phyloP scores from a whole-genome alignment of 2,113 vertebrate genomes.

The Eulemur rufifrons region DNA sequence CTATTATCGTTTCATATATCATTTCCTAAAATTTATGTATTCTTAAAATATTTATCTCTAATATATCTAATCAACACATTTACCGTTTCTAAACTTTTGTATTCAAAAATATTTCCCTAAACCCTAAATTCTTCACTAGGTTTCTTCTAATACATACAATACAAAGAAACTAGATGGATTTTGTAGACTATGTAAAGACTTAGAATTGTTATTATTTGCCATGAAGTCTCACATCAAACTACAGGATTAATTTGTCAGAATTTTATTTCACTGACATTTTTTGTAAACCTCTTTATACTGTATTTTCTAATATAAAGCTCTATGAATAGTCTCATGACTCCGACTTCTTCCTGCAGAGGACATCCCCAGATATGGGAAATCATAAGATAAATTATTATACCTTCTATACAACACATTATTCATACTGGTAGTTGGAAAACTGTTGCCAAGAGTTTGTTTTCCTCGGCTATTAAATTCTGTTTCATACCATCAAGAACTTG shows the following conservation, averaged over 20 bases:
- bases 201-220: neutral
- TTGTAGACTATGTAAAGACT: neutral
- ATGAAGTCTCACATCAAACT: slow-evolving; percentile 12
- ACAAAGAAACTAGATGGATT: neutral
- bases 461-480: neutral
- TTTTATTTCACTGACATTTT: neutral
- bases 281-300: neutral
- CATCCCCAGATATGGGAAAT: slow-evolving; percentile 10
- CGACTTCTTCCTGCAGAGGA: neutral
- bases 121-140: neutral
- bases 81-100: neutral
- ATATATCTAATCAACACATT: neutral
- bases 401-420: neutral
- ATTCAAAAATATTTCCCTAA: neutral
- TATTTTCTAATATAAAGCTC: slow-evolving; percentile 11
- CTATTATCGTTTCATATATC: neutral
- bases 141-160: neutral
- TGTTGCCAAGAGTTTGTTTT: slow-evolving; percentile 3
- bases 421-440: neutral
- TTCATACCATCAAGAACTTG: neutral
- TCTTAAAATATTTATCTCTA: slow-evolving; percentile 1
- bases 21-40: slow-evolving; percentile 15
- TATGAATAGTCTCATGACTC: neutral
- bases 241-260: neutral
- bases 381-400: neutral